Evolutionary conservation across 1,140 invertebrate genomes (phyloP), one percentile per base, ranked within the genome.

Genomic region (Heliconius congener): DNA sequence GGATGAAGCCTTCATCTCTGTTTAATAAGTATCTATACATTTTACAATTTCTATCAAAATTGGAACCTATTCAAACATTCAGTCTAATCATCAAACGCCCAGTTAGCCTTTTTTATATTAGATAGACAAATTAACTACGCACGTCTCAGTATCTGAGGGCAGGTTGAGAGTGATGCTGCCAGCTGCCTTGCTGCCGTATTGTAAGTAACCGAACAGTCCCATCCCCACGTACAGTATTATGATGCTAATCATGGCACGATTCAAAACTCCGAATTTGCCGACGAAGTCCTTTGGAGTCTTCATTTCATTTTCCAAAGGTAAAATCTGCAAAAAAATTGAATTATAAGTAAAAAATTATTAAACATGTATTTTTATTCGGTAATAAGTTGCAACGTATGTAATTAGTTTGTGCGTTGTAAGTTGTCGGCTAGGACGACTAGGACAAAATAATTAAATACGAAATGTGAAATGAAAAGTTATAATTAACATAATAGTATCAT

Each of bases 251-350:
- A 98, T 98, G 3, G 96, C 96, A 1, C 96, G 94, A 87, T 98
- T 98, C 3, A 98, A 87, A 0, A 98, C 97, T 8, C 98, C 98
- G 46, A 95, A 96, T 11, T 94, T 91, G 19, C 96, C 96, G 0
- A 95, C 96, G 92, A 98, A 98, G 18, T 93, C 93, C 87, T 96
- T 95, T 0, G 97, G 97, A 0, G 95, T 96, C 86, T 96, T 97
- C 98, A 98, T 98, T 88, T 98, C 97, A 86, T 98, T 98, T 89
- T 98, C 97, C 79, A 98, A 87, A 0, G 98, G 98, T 88, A 98
- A 95, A 60, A 98, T 97, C 97, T 98, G 78, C 3, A 82, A 76
- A 79, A 16, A 74, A 4, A 30, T 8, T 52, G 5, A 52, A 52
- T 52, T 52, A 19, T 52, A 19, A 52, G 16, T 52, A 19, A 19